These are phyloP conservation scores for Scomber colias DNA, from an alignment of 2,113 vertebrate species.

Conservation along the genomic window DNA sequence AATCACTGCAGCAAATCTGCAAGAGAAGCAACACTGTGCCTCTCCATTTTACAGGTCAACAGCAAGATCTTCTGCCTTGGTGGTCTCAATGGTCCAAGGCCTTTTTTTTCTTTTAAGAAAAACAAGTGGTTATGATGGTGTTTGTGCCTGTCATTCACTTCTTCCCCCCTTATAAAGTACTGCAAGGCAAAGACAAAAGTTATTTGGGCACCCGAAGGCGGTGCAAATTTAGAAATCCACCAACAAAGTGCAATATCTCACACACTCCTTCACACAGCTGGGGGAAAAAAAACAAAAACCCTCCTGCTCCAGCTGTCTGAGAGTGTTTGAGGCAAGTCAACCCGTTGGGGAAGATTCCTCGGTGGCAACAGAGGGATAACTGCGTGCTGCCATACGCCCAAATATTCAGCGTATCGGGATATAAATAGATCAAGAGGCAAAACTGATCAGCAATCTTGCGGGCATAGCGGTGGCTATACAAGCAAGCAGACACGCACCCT, in stretches of 20 bases:
- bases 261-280: constrained; percentile 43
- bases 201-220: constrained; percentile 34
- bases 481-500: constrained; percentile 30
- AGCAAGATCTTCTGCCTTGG: constrained; percentile 41
- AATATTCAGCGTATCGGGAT: constrained; percentile 71
- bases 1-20: constrained; percentile 76
- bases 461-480: constrained; percentile 55
- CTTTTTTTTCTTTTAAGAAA: background rate
- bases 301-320: constrained; percentile 53
- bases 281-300: background rate
- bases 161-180: constrained; percentile 32
- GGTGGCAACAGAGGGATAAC: constrained; percentile 72
- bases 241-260: constrained; percentile 47
- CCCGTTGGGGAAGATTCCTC: constrained; percentile 64
- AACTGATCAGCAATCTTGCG: constrained; percentile 72
- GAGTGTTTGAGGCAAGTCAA: constrained; percentile 69
- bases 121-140: background rate
- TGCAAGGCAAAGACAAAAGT: constrained; percentile 68
- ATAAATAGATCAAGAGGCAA: constrained; percentile 76
- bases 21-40: constrained; percentile 56
- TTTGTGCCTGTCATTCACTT: constrained; percentile 34
- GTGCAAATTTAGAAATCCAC: constrained; percentile 54
- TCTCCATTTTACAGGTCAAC: constrained; percentile 64
- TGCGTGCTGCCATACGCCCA: constrained; percentile 65
- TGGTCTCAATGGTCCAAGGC: constrained; percentile 52